Base-by-base conservation (phyloP, 2,113 vertebrate species). In the Gambusia holbrooki region DNA sequence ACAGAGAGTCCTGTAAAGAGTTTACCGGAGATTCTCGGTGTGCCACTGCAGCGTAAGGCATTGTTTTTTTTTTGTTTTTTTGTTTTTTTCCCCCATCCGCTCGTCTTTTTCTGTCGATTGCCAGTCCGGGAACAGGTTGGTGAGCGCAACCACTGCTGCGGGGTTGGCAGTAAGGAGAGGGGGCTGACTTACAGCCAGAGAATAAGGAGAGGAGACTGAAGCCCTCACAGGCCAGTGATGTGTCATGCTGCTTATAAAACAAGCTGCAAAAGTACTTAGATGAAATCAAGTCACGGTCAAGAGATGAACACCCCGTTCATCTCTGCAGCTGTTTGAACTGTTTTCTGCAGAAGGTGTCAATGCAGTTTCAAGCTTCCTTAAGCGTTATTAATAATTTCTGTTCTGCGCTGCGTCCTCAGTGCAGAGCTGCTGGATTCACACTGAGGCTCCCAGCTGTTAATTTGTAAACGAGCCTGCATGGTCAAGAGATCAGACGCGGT, bases 21-120 rank as follows among this genome's bases (percentile, higher is more conserved):
- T 95, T 96, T 98, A 93, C 96, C 96, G 92, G 97, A 98, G 94
- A 97, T 98, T 86, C 97, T 98, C 83, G 97, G 96, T 91, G 96
- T 98, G 93, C 96, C 97, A 93, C 94, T 99, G 96, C 97, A 97
- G 96, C 97, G 97, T 99, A 98, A 99, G 94, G 76, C 80, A 42
- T 74, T 45, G 35, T 37, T 27, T 27, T 27, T 27, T 27, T 27
- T 27, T 27, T 27, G 1, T 27, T 27, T 27, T 1, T 27, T 73
- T 35, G 33, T 37, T 37, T 11, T 11, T 37, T 11, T 11, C 10
- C 35, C 35, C 2, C 84, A 87, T 83, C 79, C 32, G n/a, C 30
- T 1, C 15, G n/a, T 27, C 6, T 62, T 42, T 48, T 11, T 25
- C 61, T 83, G 82, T 92, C 86, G 81, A 92, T 92, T 78, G 75